Percentiles rank a stretch among this genome's conserved stretches.
Conservation (phyloP, 2,113 vertebrate species). For the Embiotoca jacksoni region DNA sequence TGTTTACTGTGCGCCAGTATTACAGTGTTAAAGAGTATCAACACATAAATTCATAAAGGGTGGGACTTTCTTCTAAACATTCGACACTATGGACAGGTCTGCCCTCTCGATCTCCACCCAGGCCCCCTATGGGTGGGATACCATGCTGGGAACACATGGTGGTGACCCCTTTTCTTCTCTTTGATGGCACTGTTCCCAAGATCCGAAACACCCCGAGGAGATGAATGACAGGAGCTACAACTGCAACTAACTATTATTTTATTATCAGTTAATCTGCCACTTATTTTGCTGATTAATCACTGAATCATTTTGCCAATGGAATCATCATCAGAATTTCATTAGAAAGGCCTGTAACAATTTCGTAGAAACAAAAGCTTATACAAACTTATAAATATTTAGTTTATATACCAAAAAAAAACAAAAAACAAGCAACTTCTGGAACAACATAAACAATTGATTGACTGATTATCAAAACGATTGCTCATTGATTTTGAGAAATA, state of each 20-base stretch:
- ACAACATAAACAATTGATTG: background rate
- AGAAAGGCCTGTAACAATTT: background rate
- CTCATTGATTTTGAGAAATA: background rate
- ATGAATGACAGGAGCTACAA: background rate
- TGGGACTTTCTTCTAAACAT: slow-evolving; percentile 10
- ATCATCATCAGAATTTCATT: background rate
- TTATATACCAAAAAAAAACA: background rate
- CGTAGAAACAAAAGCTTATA: background rate
- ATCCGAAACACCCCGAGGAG: background rate
- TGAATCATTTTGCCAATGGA: background rate
- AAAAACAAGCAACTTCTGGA: background rate
- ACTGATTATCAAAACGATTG: background rate
- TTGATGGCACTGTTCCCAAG: background rate
- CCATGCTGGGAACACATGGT: background rate
- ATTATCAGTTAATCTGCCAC: background rate
- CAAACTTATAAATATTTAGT: background rate
- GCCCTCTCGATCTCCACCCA: background rate
- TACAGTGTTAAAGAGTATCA: slow-evolving; percentile 29
- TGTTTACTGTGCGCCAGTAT: slow-evolving; percentile 26
- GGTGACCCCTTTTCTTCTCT: slow-evolving; percentile 1
- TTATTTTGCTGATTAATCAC: background rate
- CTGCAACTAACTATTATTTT: background rate
- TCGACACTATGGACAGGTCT: slow-evolving; percentile 12
- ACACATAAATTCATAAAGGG: slow-evolving; percentile 26
- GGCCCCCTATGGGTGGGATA: background rate